These are phyloP conservation scores for Heliopora coerulea DNA, from an alignment of 92 coral and sea anemone species.

Conservation along the genomic window DNA sequence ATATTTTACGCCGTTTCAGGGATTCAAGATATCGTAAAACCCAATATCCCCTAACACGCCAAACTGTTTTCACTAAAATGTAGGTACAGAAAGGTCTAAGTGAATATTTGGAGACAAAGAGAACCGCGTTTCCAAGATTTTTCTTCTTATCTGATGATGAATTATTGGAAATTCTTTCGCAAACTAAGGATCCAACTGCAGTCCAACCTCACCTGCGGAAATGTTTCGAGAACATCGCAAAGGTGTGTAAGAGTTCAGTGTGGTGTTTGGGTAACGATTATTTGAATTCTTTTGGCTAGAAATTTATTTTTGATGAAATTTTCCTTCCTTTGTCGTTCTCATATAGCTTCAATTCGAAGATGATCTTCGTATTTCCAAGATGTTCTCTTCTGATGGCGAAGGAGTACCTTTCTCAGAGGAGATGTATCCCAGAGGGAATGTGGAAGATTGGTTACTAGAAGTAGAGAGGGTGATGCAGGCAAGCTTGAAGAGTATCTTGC, in stretches of 20 bases:
- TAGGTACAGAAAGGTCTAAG: constrained; percentile 99
- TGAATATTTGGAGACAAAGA: constrained; percentile 96
- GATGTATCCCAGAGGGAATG: constrained; percentile 93
- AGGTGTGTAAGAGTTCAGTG: constrained; percentile 25
- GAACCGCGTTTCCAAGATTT: constrained; percentile 95
- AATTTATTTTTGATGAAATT: too few species aligned
- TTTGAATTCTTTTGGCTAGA: too few species aligned
- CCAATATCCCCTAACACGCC: too few species aligned
- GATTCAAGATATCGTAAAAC: too few species aligned
- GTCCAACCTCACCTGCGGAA: constrained; percentile 98
- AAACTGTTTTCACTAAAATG: not conserved
- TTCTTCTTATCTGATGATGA: constrained; percentile 99
- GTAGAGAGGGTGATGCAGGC: constrained; percentile 93
- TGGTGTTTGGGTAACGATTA: too few species aligned
- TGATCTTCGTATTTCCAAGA: constrained; percentile 90
- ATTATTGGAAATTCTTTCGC: constrained; percentile 90
- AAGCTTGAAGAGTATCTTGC: constrained; percentile 79
- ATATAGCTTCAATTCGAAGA: constrained; percentile 85
- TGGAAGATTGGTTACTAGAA: constrained; percentile 97
- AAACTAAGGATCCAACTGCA: constrained; percentile 99
- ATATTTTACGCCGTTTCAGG: too few species aligned
- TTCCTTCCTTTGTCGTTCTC: not conserved
- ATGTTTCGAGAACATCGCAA: constrained; percentile 96
- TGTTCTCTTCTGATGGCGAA: constrained; percentile 99
- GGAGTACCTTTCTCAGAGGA: constrained; percentile 82